phyloP scores from a whole-genome alignment of 1,140 invertebrate genomes.

The Drosophila paulistorum region DNA sequence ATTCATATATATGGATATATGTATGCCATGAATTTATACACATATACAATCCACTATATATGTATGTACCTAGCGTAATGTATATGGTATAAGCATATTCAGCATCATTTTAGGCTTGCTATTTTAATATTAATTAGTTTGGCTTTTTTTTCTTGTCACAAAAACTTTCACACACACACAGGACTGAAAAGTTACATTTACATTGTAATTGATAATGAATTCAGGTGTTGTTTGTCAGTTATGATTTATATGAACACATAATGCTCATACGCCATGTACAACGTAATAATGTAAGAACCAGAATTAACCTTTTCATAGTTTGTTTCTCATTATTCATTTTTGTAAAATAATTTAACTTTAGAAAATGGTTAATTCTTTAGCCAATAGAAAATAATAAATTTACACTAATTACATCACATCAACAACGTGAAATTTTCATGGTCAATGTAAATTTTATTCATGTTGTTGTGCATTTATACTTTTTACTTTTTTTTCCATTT shows the following conservation, averaged over 20 bases:
- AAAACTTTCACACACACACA: constrained; percentile 28
- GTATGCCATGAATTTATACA: constrained; percentile 46
- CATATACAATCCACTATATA: constrained; percentile 24
- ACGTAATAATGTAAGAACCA: too few species aligned
- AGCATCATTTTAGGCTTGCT: constrained; percentile 46
- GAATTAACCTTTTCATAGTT: too few species aligned
- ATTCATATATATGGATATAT: constrained; percentile 42
- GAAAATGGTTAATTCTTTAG: too few species aligned
- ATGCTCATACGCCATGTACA: neutral
- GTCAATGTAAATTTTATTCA: too few species aligned
- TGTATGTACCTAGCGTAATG: neutral
- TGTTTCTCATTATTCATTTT: too few species aligned
- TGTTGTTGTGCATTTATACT: too few species aligned
- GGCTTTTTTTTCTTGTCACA: constrained; percentile 25
- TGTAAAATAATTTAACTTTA: too few species aligned
- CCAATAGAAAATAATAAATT: too few species aligned
- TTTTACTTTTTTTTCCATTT: too few species aligned
- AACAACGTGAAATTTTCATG: too few species aligned
- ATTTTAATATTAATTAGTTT: constrained; percentile 80
- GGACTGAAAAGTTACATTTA: neutral
- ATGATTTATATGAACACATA: constrained; percentile 3
- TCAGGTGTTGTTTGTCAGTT: neutral
- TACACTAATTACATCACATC: too few species aligned
- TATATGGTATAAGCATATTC: constrained; percentile 27
- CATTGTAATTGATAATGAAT: constrained; percentile 4